phyloP scores from a whole-genome alignment of 2,797 vertebrate species.

The Schizopygopsis malacanthus region DNA sequence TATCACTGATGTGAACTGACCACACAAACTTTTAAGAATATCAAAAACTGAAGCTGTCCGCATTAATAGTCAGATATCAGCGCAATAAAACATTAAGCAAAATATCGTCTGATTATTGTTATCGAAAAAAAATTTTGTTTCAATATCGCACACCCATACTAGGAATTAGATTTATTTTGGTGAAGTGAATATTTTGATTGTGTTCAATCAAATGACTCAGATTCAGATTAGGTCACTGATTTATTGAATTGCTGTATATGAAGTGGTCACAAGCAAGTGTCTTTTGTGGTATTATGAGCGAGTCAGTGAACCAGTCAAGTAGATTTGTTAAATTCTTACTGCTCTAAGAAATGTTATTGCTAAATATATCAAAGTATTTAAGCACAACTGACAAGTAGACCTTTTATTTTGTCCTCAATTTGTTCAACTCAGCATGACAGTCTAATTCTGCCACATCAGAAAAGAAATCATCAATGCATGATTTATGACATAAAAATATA shows the following conservation, averaged over 20 bases:
- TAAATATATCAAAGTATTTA: background rate
- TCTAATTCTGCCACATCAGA: too few relatives aligned
- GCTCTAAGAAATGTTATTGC: background rate
- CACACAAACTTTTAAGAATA: too few relatives aligned
- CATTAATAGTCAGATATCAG: too few relatives aligned
- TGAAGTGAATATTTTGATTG: background rate
- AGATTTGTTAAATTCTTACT: background rate
- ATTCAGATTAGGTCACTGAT: background rate
- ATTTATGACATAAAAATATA: too few relatives aligned
- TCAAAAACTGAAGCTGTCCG: too few relatives aligned
- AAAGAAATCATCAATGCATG: too few relatives aligned
- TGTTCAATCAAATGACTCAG: background rate
- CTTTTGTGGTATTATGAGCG: background rate
- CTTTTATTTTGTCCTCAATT: background rate
- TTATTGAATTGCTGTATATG: background rate
- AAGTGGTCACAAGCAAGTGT: background rate
- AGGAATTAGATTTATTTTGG: background rate
- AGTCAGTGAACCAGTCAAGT: too few relatives aligned
- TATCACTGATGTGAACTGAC: too few relatives aligned
- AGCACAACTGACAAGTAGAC: background rate
- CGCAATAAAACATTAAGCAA: too few relatives aligned
- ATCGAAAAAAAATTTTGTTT: too few relatives aligned
- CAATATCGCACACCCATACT: background rate
- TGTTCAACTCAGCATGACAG: too few relatives aligned
- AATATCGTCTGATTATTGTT: too few relatives aligned